Conservation (phyloP, 2,888 invertebrate species). For the Alcis repandata region DNA sequence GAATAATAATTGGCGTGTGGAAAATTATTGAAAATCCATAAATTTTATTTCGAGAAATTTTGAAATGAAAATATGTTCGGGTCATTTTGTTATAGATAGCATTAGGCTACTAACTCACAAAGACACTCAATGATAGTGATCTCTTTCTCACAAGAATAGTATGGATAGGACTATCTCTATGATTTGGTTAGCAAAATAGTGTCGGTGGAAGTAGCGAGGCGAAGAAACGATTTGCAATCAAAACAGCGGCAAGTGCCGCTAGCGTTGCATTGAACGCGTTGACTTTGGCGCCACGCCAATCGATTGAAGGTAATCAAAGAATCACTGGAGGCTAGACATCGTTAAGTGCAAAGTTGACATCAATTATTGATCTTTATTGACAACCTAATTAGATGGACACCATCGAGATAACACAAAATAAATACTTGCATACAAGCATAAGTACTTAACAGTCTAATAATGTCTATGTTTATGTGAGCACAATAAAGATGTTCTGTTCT, state of each 20-base stretch:
- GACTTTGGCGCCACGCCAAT: conserved; percentile 4
- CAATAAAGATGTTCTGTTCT: too few species aligned
- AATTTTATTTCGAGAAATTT: too few species aligned
- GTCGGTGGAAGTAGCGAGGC: neutral
- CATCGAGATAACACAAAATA: neutral
- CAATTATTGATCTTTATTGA: neutral
- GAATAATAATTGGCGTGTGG: too few species aligned
- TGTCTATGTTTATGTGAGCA: too few species aligned
- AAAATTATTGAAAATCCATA: too few species aligned
- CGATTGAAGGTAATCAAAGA: conserved; percentile 3
- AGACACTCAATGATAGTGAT: too few species aligned
- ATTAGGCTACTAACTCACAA: too few species aligned
- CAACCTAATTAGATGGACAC: neutral
- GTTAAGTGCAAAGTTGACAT: neutral
- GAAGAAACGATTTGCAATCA: neutral
- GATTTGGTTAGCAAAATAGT: neutral
- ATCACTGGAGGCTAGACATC: neutral
- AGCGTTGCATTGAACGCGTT: conserved; percentile 1
- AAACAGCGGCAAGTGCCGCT: neutral
- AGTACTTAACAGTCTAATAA: too few species aligned
- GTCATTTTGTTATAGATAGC: too few species aligned
- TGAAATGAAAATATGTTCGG: too few species aligned
- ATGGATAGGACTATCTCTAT: too few species aligned
- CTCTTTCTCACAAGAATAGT: too few species aligned
- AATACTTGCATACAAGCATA: neutral